Evolutionary conservation across 2,888 invertebrate genomes (phyloP), one percentile per base, ranked within the genome.

Genomic region (Aporophyla lueneburgensis): DNA sequence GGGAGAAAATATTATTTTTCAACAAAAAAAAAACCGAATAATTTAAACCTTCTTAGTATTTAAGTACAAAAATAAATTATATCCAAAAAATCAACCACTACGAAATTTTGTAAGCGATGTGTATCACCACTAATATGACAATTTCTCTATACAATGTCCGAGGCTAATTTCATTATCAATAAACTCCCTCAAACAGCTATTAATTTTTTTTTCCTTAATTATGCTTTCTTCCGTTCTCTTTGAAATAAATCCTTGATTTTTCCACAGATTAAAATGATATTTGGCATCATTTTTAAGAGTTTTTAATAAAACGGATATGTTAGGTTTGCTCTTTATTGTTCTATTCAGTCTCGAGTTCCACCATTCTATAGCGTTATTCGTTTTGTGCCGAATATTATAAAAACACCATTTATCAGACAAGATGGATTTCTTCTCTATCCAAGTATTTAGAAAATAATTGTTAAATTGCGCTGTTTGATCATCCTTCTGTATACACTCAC

Each of bases 331-430:
- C 27, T 66, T 66, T 67, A 71, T 49, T 66, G 66, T 66, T 67
- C 71, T 71, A 67, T 76, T 71, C 16, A 76, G 46, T 66, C 71
- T 71, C 59, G 71, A 76, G 51, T 71, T 58, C 71, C 76, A 76
- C 66, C 76, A 76, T 74, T 74, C 74, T 75, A 75, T 70, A 59
- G 75, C 70, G 33, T 70, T 51, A 75, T 69, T 68, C 21, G 68
- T 68, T 68, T 56, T 68, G 56, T 68, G 68, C 19, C 62, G 27
- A 27, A 71, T 68, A 69, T 62, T 74, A 74, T 69, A 74, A 62
- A 74, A 74, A 69, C 61, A 74, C 67, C 67, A 74, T 74, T 74
- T 69, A 69, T 74, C 74, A 54, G 70, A 74, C 54, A 70, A 70
- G 10, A 70, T 27, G 14, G 70, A 58, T 54, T 68, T 68, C 43